A percentile compares a stretch with the other conserved stretches of the same genome.
Evolutionary conservation across 2,888 invertebrate genomes (phyloP).

Genomic region (Caenorhabditis sp.): DNA sequence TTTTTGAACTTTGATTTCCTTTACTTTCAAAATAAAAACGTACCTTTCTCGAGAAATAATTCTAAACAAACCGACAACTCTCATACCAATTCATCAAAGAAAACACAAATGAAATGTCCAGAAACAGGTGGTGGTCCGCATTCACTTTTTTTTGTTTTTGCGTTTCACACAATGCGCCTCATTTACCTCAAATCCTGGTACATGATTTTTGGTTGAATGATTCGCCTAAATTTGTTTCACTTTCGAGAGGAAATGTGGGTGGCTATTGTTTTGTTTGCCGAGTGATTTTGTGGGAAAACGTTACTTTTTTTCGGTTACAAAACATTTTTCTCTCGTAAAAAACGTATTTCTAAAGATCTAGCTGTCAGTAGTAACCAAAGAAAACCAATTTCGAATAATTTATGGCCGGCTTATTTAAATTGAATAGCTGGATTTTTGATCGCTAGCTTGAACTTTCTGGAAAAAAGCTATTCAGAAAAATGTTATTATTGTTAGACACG

Average conservation of each 20-base stretch:
- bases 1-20: no score
- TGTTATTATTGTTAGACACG: not conserved
- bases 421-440: not conserved
- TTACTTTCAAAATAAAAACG: no score
- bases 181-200: not conserved
- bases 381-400: not conserved
- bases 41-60: no score
- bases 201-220: constrained; percentile 1
- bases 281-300: no score
- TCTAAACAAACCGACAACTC: no score
- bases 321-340: not conserved
- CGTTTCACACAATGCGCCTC: not conserved
- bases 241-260: not conserved
- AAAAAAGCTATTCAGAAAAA: not conserved
- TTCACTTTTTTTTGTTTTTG: not conserved
- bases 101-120: not conserved
- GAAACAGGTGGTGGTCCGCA: not conserved
- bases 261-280: no score
- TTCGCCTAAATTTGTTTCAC: not conserved
- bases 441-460: not conserved
- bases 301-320: not conserved
- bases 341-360: not conserved
- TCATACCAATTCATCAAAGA: no score
- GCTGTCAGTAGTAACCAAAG: not conserved
- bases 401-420: not conserved